These are phyloP conservation scores for Latrodectus hesperus DNA, from an alignment of 2,888 invertebrate genomes.

Conservation along the genomic window DNA sequence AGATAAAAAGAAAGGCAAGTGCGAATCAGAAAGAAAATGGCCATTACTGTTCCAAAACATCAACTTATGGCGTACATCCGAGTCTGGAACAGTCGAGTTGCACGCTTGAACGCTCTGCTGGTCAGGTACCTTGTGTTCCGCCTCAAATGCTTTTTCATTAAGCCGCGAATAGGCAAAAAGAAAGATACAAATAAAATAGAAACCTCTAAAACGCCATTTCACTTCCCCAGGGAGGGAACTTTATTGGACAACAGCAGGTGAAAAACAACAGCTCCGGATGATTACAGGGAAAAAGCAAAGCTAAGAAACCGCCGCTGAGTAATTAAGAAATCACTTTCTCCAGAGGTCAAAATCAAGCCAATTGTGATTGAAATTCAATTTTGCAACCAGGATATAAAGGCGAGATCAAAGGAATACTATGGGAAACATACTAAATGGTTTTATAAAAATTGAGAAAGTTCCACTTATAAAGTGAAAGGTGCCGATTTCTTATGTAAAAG, in stretches of 20 bases:
- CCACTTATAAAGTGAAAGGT: too few relatives aligned
- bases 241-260: not conserved
- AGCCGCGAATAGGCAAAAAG: not conserved
- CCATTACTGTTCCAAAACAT: constrained; percentile 40
- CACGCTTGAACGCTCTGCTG: constrained; percentile 44
- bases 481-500: too few relatives aligned
- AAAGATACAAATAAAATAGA: constrained; percentile 2
- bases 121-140: constrained; percentile 37
- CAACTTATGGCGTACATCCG: constrained; percentile 24
- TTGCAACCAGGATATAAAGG: too few relatives aligned
- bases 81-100: not conserved
- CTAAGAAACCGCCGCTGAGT: constrained; percentile 2
- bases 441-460: too few relatives aligned
- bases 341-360: not conserved
- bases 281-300: not conserved
- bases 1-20: too few relatives aligned
- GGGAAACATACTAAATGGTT: too few relatives aligned
- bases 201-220: constrained; percentile 1
- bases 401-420: too few relatives aligned
- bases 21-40: constrained; percentile 6
- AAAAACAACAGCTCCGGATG: not conserved
- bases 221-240: not conserved
- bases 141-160: constrained; percentile 39
- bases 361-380: too few relatives aligned
- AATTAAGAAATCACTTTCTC: constrained; percentile 21